These are phyloP conservation scores for Synergus umbraculus DNA, from an alignment of 2,888 invertebrate genomes.

Conservation along the genomic window DNA sequence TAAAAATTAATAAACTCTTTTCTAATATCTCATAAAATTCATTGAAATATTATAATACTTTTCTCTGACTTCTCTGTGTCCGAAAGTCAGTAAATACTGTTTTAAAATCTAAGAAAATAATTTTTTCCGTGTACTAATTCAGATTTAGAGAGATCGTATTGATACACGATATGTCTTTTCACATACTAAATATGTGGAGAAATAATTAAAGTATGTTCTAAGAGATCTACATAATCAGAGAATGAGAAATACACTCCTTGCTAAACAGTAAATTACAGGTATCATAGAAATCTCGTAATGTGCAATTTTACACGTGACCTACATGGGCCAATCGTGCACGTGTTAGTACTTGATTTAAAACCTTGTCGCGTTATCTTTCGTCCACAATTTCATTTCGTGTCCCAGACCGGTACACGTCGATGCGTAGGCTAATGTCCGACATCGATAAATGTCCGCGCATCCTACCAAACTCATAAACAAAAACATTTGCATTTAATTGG, in stretches of 20 bases:
- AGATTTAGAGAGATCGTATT: no score
- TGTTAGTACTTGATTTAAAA: conserved; percentile 56
- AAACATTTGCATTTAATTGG: conserved; percentile 76
- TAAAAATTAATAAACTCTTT: no score
- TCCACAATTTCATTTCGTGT: conserved; percentile 65
- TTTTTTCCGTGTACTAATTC: no score
- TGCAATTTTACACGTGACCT: conserved; percentile 45
- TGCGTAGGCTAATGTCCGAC: conserved; percentile 69
- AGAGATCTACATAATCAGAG: background rate
- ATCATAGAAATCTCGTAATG: conserved; percentile 15
- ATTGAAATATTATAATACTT: no score
- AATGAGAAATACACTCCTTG: background rate
- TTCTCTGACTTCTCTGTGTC: no score
- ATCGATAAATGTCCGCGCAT: conserved; percentile 74
- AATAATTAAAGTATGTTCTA: background rate
- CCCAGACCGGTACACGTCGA: conserved; percentile 64
- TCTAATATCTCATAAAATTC: no score
- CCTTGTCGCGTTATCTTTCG: conserved; percentile 63
- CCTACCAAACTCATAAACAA: conserved; percentile 73
- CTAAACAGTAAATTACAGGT: background rate
- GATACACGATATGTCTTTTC: no score
- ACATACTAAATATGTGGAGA: background rate
- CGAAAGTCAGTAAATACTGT: no score
- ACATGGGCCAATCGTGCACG: conserved; percentile 45
- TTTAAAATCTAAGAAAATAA: no score